Conservation (phyloP, 2,797 vertebrate species). For the Schizopygopsis pylzovi region DNA sequence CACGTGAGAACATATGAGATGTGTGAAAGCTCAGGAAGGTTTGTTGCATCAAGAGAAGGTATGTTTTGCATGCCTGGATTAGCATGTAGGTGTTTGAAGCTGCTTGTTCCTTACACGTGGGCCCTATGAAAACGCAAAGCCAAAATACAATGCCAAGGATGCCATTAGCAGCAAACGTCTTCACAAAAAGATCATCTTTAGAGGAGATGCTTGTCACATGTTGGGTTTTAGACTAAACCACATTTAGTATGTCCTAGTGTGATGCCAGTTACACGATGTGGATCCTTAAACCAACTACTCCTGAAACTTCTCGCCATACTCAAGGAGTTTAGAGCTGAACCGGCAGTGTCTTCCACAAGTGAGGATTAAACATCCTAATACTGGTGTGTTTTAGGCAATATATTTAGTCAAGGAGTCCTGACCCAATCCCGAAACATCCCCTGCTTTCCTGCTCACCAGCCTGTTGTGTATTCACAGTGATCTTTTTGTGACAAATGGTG, state of each 20-base stretch:
- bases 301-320: conserved; percentile 46
- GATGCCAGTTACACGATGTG: conserved; percentile 47
- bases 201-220: conserved; percentile 31
- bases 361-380: conserved; percentile 62
- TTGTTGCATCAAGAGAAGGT: conserved; percentile 29
- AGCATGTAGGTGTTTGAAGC: conserved; percentile 21
- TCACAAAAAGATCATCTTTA: conserved; percentile 35
- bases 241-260: conserved; percentile 32
- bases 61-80: conserved; percentile 27
- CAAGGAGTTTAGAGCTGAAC: conserved; percentile 36
- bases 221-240: conserved; percentile 5
- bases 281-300: conserved; percentile 56
- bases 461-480: conserved; percentile 76
- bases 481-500: conserved; percentile 78
- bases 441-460: conserved; percentile 60
- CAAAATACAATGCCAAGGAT: conserved; percentile 58
- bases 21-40: conserved; percentile 45
- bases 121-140: conserved; percentile 52
- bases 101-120: conserved; percentile 15
- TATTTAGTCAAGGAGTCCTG: conserved; percentile 62
- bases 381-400: conserved; percentile 69
- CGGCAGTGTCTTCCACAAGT: conserved; percentile 74
- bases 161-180: conserved; percentile 65
- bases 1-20: conserved; percentile 71
- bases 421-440: conserved; percentile 7